A percentile compares a stretch with the other conserved stretches of the same genome.
Conservation (phyloP, 35 echinoderm and acorn worm species). For the Eucidaris tribuloides region DNA sequence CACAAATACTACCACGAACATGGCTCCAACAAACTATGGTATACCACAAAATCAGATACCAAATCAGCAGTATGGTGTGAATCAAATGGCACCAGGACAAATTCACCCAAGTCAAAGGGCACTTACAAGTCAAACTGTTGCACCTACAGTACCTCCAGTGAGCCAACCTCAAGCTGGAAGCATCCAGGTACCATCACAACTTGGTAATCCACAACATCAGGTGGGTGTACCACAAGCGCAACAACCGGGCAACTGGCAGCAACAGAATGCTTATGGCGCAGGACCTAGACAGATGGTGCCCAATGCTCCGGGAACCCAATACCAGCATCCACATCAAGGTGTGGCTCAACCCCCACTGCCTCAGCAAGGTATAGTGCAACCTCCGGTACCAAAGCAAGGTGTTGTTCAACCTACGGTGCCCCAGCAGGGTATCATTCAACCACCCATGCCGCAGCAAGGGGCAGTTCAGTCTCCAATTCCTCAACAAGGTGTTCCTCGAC, state of each 20-base stretch:
- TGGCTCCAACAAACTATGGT: background rate
- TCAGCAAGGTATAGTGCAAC: too few relatives aligned
- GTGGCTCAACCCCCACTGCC: background rate
- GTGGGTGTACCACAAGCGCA: background rate
- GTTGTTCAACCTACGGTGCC: too few relatives aligned
- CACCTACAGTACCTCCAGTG: background rate
- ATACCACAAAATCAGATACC: background rate
- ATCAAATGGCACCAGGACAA: background rate
- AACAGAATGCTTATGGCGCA: too few relatives aligned
- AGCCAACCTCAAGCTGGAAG: background rate
- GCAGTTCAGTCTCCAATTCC: background rate
- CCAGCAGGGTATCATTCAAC: too few relatives aligned
- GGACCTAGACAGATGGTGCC: background rate
- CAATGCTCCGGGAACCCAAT: background rate
- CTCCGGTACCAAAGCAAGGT: too few relatives aligned
- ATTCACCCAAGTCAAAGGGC: background rate
- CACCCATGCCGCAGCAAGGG: background rate
- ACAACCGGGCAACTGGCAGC: background rate
- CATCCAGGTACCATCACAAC: background rate
- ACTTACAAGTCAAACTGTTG: background rate
- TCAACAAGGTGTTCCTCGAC: background rate
- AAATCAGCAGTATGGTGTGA: background rate
- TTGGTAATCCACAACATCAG: constrained; percentile 11
- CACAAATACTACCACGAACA: constrained; percentile 4
- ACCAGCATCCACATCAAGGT: constrained; percentile 16